Percentiles rank a stretch among this genome's conserved stretches.
These are phyloP conservation scores for Halictus rubicundus DNA, from an alignment of 1,140 invertebrate species.

Conservation along the genomic window DNA sequence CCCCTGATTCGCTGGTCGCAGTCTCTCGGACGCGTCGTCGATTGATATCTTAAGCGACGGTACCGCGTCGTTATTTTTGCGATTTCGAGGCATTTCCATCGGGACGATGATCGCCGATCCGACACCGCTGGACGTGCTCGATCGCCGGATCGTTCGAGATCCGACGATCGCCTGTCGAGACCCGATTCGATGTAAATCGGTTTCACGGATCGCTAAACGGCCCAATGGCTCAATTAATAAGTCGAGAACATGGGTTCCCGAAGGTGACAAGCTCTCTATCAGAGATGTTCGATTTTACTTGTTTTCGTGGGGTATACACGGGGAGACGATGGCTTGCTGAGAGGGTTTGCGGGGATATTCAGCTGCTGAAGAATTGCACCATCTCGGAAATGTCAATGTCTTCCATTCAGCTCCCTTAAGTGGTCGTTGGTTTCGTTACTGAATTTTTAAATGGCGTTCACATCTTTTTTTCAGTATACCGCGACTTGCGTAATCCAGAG, in stretches of 20 bases:
- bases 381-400: too few species aligned
- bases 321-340: too few species aligned
- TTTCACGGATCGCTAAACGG: background rate
- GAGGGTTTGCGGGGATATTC: too few species aligned
- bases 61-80: background rate
- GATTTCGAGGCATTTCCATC: background rate
- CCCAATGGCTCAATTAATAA: background rate
- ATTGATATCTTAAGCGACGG: background rate
- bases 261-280: background rate
- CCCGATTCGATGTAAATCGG: background rate
- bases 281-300: background rate
- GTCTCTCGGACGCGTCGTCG: background rate
- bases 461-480: too few species aligned
- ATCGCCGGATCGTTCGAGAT: background rate
- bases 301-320: too few species aligned
- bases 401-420: too few species aligned
- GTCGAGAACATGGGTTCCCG: background rate
- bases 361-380: too few species aligned
- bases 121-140: background rate
- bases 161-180: background rate
- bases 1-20: conserved; percentile 9
- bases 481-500: too few species aligned
- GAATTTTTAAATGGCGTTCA: too few species aligned
- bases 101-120: background rate
- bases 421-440: too few species aligned